Evolutionary conservation across 2,888 invertebrate species (phyloP), one percentile per base, ranked within the genome.

Genomic region (Malachius bipustulatus): DNA sequence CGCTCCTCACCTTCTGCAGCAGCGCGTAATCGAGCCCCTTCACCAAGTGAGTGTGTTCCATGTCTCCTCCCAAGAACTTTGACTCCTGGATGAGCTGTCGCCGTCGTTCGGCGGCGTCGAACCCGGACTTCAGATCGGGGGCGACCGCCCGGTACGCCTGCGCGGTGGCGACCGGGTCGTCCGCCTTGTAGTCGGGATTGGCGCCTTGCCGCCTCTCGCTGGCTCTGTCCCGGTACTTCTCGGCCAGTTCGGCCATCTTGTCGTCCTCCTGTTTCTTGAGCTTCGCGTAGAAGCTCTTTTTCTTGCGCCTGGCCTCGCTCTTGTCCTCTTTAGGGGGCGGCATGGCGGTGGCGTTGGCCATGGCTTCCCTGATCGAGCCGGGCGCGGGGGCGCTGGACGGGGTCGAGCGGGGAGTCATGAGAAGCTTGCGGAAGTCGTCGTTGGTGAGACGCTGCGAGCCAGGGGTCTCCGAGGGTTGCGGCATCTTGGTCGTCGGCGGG

Each of bases 1-100:
- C 97, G 44, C 91, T 91, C 30, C 94, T 76, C 1, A 89, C 90
- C 70, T 97, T 88, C 54, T 91, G 90, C 37, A 93, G 62, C 33
- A 93, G 64, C 0, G 91, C 90, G 61, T 88, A 93, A 71, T 93
- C 93, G 31, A 77, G 64, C 44, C 91, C 98, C 67, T 98, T 99
- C 49, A 99, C 98, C 72, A 99, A 91, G 67, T 99, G 98, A 58
- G 98, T 99, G 54, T 99, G 98, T 55, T 98, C 96, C 88, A 98
- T 96, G 63, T 98, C 98, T 73, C 98, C 98, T 59, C 98, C 98
- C 68, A 99, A 88, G 66, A 93, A 99, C 66, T 99, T 99, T 0
- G 98, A 98, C 65, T 98, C 97, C 58, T 84, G 83, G 57, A 98
- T 98, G 69, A 94, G 80, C 56, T 96, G 90, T 33, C 93, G 75